Evolutionary conservation across 35 echinoderm and acorn worm genomes (phyloP).

Genomic region (Hemicentrotus pulcherrimus): DNA sequence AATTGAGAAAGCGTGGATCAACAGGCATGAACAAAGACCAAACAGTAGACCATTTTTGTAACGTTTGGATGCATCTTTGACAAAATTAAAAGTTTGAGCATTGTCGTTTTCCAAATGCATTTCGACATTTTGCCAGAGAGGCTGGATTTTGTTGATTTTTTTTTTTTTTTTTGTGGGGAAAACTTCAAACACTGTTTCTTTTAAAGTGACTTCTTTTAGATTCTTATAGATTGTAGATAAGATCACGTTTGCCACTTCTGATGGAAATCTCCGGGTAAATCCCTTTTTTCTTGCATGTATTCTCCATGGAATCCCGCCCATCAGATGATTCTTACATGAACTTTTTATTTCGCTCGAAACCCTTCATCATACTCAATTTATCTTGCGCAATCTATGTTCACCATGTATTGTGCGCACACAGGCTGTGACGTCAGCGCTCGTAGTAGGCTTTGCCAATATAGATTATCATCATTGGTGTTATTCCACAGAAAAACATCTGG

Average conservation of each 20-base stretch:
- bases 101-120: neutral
- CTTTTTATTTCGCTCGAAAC: neutral
- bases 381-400: neutral
- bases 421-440: neutral
- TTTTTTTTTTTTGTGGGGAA: neutral
- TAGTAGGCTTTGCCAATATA: neutral
- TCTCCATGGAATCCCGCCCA: neutral
- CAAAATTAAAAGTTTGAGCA: neutral
- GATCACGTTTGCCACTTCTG: neutral
- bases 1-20: too few species aligned
- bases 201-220: neutral
- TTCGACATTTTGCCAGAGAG: neutral
- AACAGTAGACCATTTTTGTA: neutral
- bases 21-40: too few species aligned
- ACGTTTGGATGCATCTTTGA: neutral
- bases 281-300: neutral
- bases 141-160: neutral
- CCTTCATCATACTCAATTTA: neutral
- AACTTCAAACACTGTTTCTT: neutral
- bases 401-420: neutral
- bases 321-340: neutral
- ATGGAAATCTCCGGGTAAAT: neutral
- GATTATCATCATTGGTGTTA: neutral
- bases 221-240: neutral
- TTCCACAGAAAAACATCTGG: neutral